Percentiles rank a stretch among this genome's conserved stretches.
phyloP scores from a whole-genome alignment of 1,140 invertebrate species.

The Lordiphosa stackelbergi region DNA sequence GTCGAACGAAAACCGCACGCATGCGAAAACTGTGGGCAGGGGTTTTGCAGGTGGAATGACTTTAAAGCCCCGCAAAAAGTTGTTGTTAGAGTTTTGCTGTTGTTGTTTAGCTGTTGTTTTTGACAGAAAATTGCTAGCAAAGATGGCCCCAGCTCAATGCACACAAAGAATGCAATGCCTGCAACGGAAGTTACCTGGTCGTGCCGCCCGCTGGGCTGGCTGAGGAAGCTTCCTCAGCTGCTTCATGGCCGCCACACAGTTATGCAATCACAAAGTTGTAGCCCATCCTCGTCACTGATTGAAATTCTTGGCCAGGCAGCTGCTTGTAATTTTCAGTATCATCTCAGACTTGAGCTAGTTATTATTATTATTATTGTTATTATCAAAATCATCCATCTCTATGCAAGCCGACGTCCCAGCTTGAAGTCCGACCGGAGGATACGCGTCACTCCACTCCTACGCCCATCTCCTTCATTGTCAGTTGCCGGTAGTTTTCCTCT shows the following conservation, averaged over 20 bases:
- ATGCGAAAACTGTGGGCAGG: slow-evolving; percentile 62
- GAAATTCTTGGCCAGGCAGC: slow-evolving; percentile 54
- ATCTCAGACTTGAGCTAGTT: slow-evolving; percentile 21
- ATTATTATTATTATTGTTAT: slow-evolving; percentile 38
- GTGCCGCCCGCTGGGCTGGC: slow-evolving; percentile 19
- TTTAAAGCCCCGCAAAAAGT: slow-evolving; percentile 53
- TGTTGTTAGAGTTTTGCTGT: slow-evolving; percentile 33
- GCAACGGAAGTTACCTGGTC: slow-evolving; percentile 30
- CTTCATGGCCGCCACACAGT: slow-evolving; percentile 35
- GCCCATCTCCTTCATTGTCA: slow-evolving; percentile 23
- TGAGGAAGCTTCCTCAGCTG: not conserved
- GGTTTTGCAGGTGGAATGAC: slow-evolving; percentile 12
- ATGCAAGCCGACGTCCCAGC: slow-evolving; percentile 32
- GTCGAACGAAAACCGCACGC: slow-evolving; percentile 46
- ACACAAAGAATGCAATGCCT: slow-evolving; percentile 43
- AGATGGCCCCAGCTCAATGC: slow-evolving; percentile 27
- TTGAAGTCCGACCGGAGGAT: slow-evolving; percentile 1
- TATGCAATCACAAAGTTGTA: slow-evolving; percentile 67
- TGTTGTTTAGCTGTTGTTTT: slow-evolving; percentile 47
- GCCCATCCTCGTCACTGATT: slow-evolving; percentile 45
- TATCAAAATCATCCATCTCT: slow-evolving; percentile 42
- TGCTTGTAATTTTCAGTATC: slow-evolving; percentile 46
- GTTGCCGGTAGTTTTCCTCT: slow-evolving; percentile 17
- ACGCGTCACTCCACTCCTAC: not conserved
- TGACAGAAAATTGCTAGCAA: slow-evolving; percentile 56